These are phyloP conservation scores for Drosophila meridiana DNA, from an alignment of 2,888 invertebrate species.

Conservation along the genomic window DNA sequence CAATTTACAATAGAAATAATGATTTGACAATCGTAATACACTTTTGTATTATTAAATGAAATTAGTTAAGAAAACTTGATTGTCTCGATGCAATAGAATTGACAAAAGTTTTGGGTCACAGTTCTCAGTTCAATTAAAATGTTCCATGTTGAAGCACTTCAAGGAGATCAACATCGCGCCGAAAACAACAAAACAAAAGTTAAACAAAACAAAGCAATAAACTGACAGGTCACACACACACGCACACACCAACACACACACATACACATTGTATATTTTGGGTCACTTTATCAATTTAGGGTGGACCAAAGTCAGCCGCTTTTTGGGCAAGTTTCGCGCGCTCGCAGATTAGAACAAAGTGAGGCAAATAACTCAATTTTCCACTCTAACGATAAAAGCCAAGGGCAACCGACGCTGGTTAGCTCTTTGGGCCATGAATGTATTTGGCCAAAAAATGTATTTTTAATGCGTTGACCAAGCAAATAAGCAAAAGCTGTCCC, in stretches of 20 bases:
- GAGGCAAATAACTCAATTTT: constrained; percentile 76
- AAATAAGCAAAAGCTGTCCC: constrained; percentile 47
- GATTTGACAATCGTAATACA: neutral
- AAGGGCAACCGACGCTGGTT: constrained; percentile 17
- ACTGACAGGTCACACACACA: constrained; percentile 12
- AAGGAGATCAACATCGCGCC: constrained; percentile 24
- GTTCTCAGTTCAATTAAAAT: constrained; percentile 11
- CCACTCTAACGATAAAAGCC: constrained; percentile 78
- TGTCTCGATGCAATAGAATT: neutral
- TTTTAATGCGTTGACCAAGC: constrained; percentile 63
- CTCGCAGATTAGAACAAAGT: constrained; percentile 38
- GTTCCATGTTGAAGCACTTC: constrained; percentile 3
- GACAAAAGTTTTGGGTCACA: neutral
- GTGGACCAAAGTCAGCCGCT: constrained; percentile 24
- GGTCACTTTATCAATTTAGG: constrained; percentile 46
- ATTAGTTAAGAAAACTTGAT: neutral
- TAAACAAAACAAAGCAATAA: constrained; percentile 13
- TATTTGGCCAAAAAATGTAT: constrained; percentile 61
- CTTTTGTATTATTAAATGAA: neutral
- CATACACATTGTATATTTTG: neutral
- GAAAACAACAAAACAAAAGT: constrained; percentile 21
- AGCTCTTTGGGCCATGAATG: constrained; percentile 42
- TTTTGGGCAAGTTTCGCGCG: constrained; percentile 39
- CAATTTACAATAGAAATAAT: neutral
- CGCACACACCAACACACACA: neutral